Conservation (phyloP, 1,140 invertebrate genomes). For the Thaumetopoea pityocampa region DNA sequence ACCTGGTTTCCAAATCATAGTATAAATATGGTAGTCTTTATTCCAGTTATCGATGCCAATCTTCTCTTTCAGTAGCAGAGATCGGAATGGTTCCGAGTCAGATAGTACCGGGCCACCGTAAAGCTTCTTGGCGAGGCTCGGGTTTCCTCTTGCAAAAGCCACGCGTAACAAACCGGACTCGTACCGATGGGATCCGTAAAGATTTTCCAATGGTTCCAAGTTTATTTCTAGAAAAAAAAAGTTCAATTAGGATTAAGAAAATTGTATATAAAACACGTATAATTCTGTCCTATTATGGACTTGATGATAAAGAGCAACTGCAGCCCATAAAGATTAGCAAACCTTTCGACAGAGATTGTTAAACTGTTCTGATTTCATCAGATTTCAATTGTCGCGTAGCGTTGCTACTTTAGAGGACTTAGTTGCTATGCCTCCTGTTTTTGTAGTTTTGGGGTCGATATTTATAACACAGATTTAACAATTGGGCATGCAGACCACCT, state of each 20-base stretch:
- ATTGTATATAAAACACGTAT: too few species aligned
- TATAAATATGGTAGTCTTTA: constrained; percentile 80
- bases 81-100: constrained; percentile 53
- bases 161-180: constrained; percentile 75
- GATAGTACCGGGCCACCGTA: constrained; percentile 57
- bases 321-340: too few species aligned
- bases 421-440: too few species aligned
- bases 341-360: too few species aligned
- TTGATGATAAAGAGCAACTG: too few species aligned
- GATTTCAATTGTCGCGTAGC: too few species aligned
- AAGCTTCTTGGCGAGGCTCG: constrained; percentile 53
- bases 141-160: constrained; percentile 70
- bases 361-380: too few species aligned
- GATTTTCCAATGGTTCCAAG: constrained; percentile 73
- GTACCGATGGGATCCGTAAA: constrained; percentile 73
- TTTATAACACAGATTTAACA: too few species aligned
- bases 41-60: constrained; percentile 74
- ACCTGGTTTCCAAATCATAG: constrained; percentile 80
- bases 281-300: too few species aligned
- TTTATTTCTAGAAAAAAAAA: constrained; percentile 73
- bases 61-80: constrained; percentile 48
- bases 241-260: not conserved
- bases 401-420: too few species aligned
- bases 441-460: too few species aligned
- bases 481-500: too few species aligned